These are phyloP conservation scores for Chalcosyrphus nemorum DNA, from an alignment of 2,888 invertebrate genomes.

Conservation along the genomic window DNA sequence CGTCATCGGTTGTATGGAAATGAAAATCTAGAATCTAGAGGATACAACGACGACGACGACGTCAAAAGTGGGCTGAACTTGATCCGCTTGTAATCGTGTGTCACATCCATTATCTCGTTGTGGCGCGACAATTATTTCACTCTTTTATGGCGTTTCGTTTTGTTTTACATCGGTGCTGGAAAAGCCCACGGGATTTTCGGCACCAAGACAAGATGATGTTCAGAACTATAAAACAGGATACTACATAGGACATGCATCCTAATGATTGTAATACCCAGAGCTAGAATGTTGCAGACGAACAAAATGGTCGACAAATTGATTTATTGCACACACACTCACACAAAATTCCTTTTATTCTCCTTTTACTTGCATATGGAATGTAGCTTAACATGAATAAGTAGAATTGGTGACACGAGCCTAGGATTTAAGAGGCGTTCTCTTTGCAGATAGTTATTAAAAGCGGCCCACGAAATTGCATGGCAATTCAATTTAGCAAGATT, in stretches of 20 bases:
- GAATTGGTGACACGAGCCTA: not conserved
- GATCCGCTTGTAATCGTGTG: slow-evolving; percentile 62
- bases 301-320: slow-evolving; percentile 58
- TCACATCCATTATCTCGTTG: slow-evolving; percentile 61
- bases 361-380: not conserved
- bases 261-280: not conserved
- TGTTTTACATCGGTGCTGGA: slow-evolving; percentile 42
- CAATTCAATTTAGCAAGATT: not conserved
- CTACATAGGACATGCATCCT: not conserved
- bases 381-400: not conserved
- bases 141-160: slow-evolving; percentile 43
- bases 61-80: slow-evolving; percentile 65
- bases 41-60: slow-evolving; percentile 10
- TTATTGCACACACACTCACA: slow-evolving; percentile 25
- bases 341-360: not conserved
- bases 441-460: not conserved
- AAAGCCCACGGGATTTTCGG: slow-evolving; percentile 30
- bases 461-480: not conserved
- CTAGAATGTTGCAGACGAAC: slow-evolving; percentile 1
- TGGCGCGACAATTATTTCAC: slow-evolving; percentile 62
- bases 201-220: not conserved
- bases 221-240: slow-evolving; percentile 40
- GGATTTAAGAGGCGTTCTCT: slow-evolving; percentile 12
- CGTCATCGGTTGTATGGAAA: slow-evolving; percentile 4
- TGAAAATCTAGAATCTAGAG: slow-evolving; percentile 21